A percentile compares a stretch with the other conserved stretches of the same genome.
These are phyloP conservation scores for Phoenoteleia sp. DNA, from an alignment of 2,888 invertebrate genomes.

Conservation along the genomic window DNA sequence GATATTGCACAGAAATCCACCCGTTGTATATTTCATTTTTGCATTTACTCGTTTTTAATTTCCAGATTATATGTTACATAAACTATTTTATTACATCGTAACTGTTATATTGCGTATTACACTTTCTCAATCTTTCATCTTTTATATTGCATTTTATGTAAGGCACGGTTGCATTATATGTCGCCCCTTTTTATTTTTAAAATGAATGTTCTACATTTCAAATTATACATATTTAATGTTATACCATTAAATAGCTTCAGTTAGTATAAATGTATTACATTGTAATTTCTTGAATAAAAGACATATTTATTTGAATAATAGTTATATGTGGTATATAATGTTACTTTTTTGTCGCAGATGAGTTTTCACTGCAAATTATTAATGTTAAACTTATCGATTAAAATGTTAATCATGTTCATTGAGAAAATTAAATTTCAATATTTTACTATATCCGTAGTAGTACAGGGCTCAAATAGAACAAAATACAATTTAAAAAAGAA, in stretches of 20 bases:
- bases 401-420: no score
- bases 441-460: no score
- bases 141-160: conserved; percentile 35
- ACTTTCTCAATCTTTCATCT: conserved; percentile 32
- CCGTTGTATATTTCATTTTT: neutral
- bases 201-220: conserved; percentile 14
- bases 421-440: no score
- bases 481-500: no score
- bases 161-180: neutral
- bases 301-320: no score
- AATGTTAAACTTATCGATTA: no score
- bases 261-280: neutral
- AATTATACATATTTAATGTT: neutral
- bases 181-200: neutral
- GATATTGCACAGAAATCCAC: neutral
- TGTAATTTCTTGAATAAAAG: no score
- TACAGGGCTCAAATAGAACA: no score
- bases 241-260: no score
- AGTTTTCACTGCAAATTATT: no score
- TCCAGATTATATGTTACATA: conserved; percentile 34
- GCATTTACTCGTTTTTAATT: conserved; percentile 35
- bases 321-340: no score
- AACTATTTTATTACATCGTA: conserved; percentile 44
- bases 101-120: conserved; percentile 28
- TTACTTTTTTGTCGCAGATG: no score